phyloP scores from a whole-genome alignment of 1,140 invertebrate species.

The Mycetomoellerius zeteki region DNA sequence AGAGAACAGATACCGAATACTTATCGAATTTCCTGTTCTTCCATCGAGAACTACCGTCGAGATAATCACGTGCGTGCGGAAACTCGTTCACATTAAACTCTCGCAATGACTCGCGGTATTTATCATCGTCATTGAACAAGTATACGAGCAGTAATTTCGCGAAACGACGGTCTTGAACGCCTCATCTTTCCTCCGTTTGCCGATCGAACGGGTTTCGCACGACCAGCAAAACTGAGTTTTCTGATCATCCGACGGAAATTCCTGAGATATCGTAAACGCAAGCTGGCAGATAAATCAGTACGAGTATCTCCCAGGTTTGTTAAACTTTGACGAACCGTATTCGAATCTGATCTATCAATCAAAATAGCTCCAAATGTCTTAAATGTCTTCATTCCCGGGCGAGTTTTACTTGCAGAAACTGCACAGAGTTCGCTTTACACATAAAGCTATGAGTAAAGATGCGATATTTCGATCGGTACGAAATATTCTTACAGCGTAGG shows the following conservation, averaged over 20 bases:
- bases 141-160: slow-evolving; percentile 48
- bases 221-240: slow-evolving; percentile 47
- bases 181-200: slow-evolving; percentile 26
- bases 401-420: neutral
- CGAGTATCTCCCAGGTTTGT: slow-evolving; percentile 7
- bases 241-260: slow-evolving; percentile 36
- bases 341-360: neutral
- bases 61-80: slow-evolving; percentile 48
- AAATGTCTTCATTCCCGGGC: neutral
- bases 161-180: slow-evolving; percentile 28
- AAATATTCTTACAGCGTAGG: neutral
- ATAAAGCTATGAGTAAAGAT: neutral
- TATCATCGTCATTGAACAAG: slow-evolving; percentile 36
- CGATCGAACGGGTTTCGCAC: slow-evolving; percentile 47
- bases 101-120: slow-evolving; percentile 28
- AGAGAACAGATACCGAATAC: neutral
- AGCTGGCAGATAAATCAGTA: slow-evolving; percentile 49
- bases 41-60: neutral
- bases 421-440: neutral
- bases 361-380: neutral
- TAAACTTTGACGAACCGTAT: slow-evolving; percentile 11
- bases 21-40: neutral
- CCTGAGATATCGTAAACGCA: slow-evolving; percentile 28
- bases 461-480: neutral
- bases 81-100: slow-evolving; percentile 34